phyloP scores from a whole-genome alignment of 2,888 invertebrate genomes.

The Drosophila koepferae region DNA sequence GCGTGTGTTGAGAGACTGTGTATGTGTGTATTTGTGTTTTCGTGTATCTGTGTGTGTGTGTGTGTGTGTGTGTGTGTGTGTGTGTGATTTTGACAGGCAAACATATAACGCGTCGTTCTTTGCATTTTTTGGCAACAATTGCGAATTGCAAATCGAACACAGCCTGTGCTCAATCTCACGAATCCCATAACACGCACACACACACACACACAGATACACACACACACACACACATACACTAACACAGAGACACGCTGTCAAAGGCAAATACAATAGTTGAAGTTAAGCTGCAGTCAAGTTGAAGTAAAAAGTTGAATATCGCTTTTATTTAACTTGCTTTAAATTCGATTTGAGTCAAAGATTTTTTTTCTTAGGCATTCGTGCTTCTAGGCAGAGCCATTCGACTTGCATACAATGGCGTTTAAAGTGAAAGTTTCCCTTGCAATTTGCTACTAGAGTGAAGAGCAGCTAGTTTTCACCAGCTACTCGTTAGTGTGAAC shows the following conservation, averaged over 20 bases:
- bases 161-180: conserved; percentile 44
- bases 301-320: conserved; percentile 10
- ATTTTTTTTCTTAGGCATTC: background rate
- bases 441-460: too few relatives aligned
- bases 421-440: background rate
- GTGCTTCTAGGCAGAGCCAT: background rate
- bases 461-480: too few relatives aligned
- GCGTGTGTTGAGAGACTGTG: background rate
- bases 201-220: conserved; percentile 9
- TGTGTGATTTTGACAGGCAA: conserved; percentile 38
- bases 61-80: conserved; percentile 6
- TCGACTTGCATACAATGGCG: background rate
- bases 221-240: conserved; percentile 14
- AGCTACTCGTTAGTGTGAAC: background rate
- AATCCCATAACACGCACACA: conserved; percentile 9
- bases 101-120: conserved; percentile 45
- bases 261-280: conserved; percentile 47
- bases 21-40: conserved; percentile 7
- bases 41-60: conserved; percentile 8
- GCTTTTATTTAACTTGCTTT: background rate
- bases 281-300: conserved; percentile 2
- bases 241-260: conserved; percentile 10
- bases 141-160: conserved; percentile 68
- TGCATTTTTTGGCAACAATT: conserved; percentile 64
- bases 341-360: background rate